Base-by-base conservation (phyloP, 2,888 invertebrate genomes). In the Drosophila silvestris region DNA sequence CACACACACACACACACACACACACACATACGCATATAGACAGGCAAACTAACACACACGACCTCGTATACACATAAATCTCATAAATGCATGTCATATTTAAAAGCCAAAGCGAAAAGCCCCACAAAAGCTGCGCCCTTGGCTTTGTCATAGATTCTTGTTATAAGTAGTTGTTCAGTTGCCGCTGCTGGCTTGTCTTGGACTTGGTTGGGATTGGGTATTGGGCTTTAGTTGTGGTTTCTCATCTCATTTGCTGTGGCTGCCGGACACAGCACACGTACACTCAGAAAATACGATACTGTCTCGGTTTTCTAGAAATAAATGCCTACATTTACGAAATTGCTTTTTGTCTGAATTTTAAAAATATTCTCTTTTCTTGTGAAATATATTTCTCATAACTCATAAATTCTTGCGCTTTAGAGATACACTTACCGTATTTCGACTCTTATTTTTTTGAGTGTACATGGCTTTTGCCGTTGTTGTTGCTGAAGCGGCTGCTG, bases 1-100 rank as follows among this genome's bases (percentile, higher is more conserved):
- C 63, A 63, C 63, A 44, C 33, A 59, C 33, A 67, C 63, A 63
- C 63, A 54, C 41, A 44, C 33, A 59, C 33, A 60, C 51, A 51
- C 60, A 47, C 12, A 39, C 33, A 50, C 33, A 57, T 39, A 44
- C 61, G 39, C 9, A 39, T 19, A 9, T 0, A 19, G 19, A 3
- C 39, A 19, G 37, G 44, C 22, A 44, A 44, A 44, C 44, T 47
- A 47, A 53, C 35, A 56, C 53, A 28, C 44, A 63, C 52, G 44
- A 14, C 53, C 37, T 54, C 60, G 52, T 22, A 60, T 41, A 54
- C 39, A 39, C 81, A 79, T 83, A 88, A 86, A 83, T 83, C 85
- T 81, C 83, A 84, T 84, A 87, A 89, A 88, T 89, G 85, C 90
- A 85, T 83, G 85, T 91, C 91, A 91, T 90, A 90, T 89, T 90